Percentiles rank a stretch among this genome's conserved stretches.
phyloP scores from a whole-genome alignment of 2,797 vertebrate species.

The Scolopax bukidnonensis region DNA sequence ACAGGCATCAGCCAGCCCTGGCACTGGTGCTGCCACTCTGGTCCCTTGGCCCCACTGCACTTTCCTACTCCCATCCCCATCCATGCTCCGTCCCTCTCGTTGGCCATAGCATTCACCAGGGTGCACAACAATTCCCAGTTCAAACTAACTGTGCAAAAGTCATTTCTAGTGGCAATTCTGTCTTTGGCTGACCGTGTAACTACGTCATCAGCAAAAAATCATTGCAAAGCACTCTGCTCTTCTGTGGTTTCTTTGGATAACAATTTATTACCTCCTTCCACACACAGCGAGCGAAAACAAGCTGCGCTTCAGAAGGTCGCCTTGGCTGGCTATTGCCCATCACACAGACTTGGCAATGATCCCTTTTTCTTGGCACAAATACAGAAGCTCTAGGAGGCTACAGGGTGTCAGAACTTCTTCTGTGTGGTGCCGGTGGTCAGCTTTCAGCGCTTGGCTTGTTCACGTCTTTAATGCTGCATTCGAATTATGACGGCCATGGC shows the following conservation, averaged over 20 bases:
- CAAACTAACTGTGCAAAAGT: neutral
- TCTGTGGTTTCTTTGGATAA: neutral
- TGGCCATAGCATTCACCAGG: neutral
- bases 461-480: neutral
- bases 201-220: neutral
- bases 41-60: neutral
- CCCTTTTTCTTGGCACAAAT: neutral
- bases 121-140: neutral
- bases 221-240: neutral
- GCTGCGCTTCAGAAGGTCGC: neutral
- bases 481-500: neutral
- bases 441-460: neutral
- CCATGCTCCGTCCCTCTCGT: accelerated
- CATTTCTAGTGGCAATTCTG: neutral
- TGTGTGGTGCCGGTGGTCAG: neutral
- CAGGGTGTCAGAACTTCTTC: neutral
- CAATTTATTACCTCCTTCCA: neutral
- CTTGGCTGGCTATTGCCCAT: neutral
- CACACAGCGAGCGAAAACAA: neutral
- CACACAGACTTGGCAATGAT: neutral
- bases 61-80: neutral
- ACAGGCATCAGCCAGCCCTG: neutral
- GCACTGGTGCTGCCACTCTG: neutral
- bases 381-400: neutral
- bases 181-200: neutral